Base-by-base conservation (phyloP, 2,888 invertebrate genomes). In the Orchesellides sinensis region DNA sequence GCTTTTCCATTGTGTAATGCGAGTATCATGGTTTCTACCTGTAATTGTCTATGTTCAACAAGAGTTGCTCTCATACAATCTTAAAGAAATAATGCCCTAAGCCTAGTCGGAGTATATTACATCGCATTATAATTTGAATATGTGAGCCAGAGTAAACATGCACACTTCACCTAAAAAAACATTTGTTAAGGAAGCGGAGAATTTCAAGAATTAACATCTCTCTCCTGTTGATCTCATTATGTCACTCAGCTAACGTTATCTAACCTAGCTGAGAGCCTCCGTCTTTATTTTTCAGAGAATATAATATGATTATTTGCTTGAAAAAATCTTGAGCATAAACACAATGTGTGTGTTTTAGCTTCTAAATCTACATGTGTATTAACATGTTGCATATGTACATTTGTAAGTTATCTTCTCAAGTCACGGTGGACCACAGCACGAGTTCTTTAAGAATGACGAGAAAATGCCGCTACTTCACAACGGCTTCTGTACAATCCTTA, bases 201-300 rank as follows among this genome's bases (percentile, higher is more conserved):
- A 17, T 63, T 17, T 72, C 47, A 27, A 61, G 56, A 73, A 80
- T 80, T 73, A 52, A 29, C 73, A 73, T 73, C 68, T 66, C 65
- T 80, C 72, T n/a, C n/a, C 56, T 72, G 56, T 63, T 80, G 80
- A 80, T 80, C 80, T 80, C 80, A 80, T 80, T 80, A 80, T 80
- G 80, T 80, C 80, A 80, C 80, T 80, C 80, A 80, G 59, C 68
- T 80, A 80, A 73, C 80, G 80, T 80, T 80, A 80, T 80, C 80
- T 73, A 80, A 80, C 80, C 80, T 32, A 73, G 72, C 35, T 45
- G 21, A 52, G 56, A 49, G 47, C n/a, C n/a, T n/a, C n/a, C n/a
- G n/a, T n/a, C n/a, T n/a, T 78, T 78, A 49, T 61, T 77, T 68
- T 47, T 49, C 23, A 27, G 21, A 32, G 73, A 56, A 73, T 73